Conservation (phyloP, 2,113 vertebrate genomes). For the Chunga burmeisteri region DNA sequence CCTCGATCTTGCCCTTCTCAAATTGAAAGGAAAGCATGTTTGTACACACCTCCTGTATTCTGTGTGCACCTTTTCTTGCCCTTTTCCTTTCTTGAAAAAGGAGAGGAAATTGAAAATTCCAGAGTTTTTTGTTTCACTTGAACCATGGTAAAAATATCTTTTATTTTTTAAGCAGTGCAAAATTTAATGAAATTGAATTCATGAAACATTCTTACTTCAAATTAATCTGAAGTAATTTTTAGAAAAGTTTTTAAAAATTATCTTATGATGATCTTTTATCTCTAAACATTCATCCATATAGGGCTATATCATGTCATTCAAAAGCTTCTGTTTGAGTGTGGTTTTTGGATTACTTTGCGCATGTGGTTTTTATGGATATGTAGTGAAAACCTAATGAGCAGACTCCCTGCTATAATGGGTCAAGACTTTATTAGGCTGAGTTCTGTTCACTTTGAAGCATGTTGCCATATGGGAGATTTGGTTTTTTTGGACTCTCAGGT, state of each 20-base stretch:
- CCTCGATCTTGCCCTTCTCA: neutral
- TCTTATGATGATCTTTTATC: neutral
- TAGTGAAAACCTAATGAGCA: neutral
- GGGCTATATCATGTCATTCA: neutral
- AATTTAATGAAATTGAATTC: neutral
- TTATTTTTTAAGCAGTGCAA: neutral
- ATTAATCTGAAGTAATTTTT: neutral
- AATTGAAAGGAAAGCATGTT: neutral
- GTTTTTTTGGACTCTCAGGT: neutral
- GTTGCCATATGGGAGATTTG: constrained; percentile 9
- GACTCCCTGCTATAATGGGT: neutral
- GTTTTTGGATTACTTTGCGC: neutral
- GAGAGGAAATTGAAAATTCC: neutral
- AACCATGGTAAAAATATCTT: accelerated
- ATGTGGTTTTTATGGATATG: neutral
- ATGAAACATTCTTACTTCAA: neutral
- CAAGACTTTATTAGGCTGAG: neutral
- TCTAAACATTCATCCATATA: neutral
- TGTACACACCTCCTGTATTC: accelerated
- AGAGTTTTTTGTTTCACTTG: neutral
- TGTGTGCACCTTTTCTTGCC: accelerated
- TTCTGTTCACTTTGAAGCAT: constrained; percentile 9
- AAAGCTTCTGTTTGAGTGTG: neutral
- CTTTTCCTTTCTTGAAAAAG: neutral
- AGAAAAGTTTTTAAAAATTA: neutral